Conservation (phyloP, 1,140 invertebrate species). For the Diabrotica undecimpunctata region DNA sequence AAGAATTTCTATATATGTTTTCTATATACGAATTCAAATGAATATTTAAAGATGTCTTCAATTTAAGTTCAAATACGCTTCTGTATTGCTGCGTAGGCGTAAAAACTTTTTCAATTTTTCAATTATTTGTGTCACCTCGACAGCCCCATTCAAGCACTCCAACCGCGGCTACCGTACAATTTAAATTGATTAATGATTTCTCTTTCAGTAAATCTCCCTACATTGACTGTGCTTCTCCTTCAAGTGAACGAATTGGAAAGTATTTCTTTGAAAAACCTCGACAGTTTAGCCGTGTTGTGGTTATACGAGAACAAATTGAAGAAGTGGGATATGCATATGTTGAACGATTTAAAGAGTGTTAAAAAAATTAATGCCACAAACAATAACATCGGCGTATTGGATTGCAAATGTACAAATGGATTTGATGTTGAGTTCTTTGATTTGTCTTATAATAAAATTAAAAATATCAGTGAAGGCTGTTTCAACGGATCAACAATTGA, state of each 20-base stretch:
- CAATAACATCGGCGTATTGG: slow-evolving; percentile 4
- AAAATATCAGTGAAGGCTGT: background rate
- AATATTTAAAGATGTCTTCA: no score
- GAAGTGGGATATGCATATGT: background rate
- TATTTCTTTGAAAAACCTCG: slow-evolving; percentile 9
- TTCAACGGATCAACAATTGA: background rate
- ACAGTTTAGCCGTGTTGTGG: slow-evolving; percentile 5
- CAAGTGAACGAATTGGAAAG: slow-evolving; percentile 13
- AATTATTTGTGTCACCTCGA: background rate
- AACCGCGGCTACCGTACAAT: no score
- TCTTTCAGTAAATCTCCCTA: slow-evolving; percentile 14
- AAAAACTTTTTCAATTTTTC: background rate
- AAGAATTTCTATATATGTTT: background rate
- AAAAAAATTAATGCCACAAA: slow-evolving; percentile 8
- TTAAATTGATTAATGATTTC: background rate
- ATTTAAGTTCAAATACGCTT: background rate
- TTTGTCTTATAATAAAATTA: background rate
- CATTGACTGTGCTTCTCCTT: slow-evolving; percentile 5
- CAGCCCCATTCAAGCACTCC: background rate
- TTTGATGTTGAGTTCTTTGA: background rate
- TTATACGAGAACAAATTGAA: slow-evolving; percentile 13
- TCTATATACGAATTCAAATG: no score
- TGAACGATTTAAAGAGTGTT: slow-evolving; percentile 3
- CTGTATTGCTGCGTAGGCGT: background rate
- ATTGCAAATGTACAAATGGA: background rate